Conservation (phyloP, 23 tunicate species). For the Trididemnum miniatum region DNA sequence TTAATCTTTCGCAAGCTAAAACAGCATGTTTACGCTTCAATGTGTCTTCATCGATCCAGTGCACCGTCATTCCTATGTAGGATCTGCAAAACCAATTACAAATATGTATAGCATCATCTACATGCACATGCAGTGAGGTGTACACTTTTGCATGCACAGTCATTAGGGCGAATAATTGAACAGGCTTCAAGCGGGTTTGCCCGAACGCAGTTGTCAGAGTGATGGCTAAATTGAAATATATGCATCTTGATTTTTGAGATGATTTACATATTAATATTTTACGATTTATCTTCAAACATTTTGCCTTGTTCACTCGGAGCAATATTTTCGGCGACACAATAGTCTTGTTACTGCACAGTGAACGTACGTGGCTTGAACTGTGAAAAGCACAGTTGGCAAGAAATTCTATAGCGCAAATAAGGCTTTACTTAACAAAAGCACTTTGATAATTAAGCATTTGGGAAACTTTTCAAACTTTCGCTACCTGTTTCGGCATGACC, state of each 20-base stretch:
- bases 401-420: too few species aligned
- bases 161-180: background rate
- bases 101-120: background rate
- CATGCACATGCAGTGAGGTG: too few species aligned
- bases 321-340: too few species aligned
- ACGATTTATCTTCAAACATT: background rate
- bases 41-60: background rate
- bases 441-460: too few species aligned
- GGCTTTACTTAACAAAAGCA: too few species aligned
- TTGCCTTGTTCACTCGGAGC: background rate
- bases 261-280: background rate
- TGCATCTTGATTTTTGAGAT: background rate
- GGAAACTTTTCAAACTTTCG: too few species aligned
- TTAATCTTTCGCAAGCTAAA: background rate
- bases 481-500: too few species aligned
- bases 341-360: too few species aligned
- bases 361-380: too few species aligned
- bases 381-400: too few species aligned
- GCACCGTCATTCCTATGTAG: background rate
- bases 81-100: background rate
- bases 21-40: background rate
- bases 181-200: background rate
- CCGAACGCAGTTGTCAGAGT: background rate
- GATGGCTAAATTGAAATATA: too few species aligned
- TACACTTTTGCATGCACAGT: background rate